Evolutionary conservation across 2,888 invertebrate genomes (phyloP).

Genomic region (Drosophila cracens): DNA sequence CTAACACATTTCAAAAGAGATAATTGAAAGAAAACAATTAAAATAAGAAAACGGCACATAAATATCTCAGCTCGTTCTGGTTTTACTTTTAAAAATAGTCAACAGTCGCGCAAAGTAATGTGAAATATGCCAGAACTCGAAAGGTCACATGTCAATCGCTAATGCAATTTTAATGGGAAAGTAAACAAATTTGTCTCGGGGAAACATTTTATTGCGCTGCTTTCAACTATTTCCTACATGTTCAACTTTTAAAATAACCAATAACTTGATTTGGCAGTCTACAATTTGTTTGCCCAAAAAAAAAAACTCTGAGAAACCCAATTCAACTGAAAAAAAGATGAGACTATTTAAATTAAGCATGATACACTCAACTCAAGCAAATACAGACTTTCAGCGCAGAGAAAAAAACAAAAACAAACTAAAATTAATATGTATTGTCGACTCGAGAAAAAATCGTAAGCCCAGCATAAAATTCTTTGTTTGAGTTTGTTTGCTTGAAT

Average conservation of each 20-base stretch:
- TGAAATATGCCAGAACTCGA: background rate
- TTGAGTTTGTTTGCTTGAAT: background rate
- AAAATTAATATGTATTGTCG: background rate
- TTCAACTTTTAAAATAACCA: background rate
- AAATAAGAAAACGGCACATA: background rate
- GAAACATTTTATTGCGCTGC: background rate
- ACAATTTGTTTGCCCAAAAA: background rate
- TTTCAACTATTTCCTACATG: background rate
- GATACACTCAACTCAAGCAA: background rate
- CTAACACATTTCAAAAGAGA: background rate
- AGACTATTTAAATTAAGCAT: background rate
- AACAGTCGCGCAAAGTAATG: background rate
- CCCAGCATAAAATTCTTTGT: background rate
- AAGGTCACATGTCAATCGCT: background rate
- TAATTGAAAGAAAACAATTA: background rate
- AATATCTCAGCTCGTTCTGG: background rate
- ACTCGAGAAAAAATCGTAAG: background rate
- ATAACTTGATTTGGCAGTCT: background rate
- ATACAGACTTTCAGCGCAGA: background rate
- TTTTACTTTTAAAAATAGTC: background rate
- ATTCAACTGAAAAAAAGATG: background rate
- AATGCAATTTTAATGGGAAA: background rate
- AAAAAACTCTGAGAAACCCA: background rate
- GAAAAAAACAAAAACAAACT: background rate
- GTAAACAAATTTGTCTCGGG: background rate